These are phyloP conservation scores for Eolophus roseicapilla DNA, from an alignment of 2,113 vertebrate genomes.

Conservation along the genomic window DNA sequence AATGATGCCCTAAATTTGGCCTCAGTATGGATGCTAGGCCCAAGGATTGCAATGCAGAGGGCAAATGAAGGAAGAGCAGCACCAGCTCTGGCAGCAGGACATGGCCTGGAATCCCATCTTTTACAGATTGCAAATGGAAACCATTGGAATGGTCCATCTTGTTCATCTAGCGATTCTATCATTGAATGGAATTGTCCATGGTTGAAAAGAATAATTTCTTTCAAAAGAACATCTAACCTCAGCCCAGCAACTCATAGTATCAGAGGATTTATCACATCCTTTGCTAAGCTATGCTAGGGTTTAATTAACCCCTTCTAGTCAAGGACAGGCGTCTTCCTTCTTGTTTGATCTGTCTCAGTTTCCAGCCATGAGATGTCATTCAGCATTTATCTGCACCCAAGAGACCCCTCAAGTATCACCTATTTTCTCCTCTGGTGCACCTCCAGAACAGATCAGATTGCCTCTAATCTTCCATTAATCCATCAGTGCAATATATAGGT, in stretches of 20 bases:
- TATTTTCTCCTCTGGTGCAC: background rate
- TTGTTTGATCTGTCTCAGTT: background rate
- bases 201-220: background rate
- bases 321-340: background rate
- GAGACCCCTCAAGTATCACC: background rate
- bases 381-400: background rate
- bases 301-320: background rate
- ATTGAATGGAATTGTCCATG: background rate
- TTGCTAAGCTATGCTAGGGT: background rate
- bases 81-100: background rate
- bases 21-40: background rate
- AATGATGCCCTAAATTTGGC: background rate
- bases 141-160: background rate
- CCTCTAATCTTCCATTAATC: background rate
- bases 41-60: background rate
- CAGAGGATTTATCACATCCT: background rate
- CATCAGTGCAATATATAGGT: background rate
- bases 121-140: background rate
- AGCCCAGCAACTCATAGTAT: background rate
- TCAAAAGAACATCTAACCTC: background rate
- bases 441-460: background rate
- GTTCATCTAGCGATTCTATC: background rate
- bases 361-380: background rate
- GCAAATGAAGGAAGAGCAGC: background rate
- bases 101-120: background rate